A percentile compares a stretch with the other conserved stretches of the same genome.
phyloP scores from a whole-genome alignment of 2,113 vertebrate genomes.

The Cryptotis parvus region DNA sequence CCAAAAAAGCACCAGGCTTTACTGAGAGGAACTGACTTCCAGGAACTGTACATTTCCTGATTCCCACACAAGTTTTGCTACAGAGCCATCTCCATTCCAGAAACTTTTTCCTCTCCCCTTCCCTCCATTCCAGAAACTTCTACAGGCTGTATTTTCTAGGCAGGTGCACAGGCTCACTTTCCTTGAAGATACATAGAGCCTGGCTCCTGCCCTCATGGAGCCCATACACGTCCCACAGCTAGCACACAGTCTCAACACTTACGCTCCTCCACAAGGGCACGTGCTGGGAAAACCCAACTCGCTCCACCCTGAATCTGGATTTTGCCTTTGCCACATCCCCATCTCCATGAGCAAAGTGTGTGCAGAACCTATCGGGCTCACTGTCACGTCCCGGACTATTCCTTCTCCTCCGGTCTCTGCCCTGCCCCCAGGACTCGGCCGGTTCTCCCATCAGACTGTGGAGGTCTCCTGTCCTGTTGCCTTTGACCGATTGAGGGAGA shows the following conservation, averaged over 20 bases:
- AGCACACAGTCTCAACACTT: too few species aligned
- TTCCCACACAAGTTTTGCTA: background rate
- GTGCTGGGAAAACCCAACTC: background rate
- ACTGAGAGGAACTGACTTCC: background rate
- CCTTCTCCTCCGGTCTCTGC: background rate
- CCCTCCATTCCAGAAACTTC: too few species aligned
- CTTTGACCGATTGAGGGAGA: too few species aligned
- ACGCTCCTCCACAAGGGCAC: too few species aligned
- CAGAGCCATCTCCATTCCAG: background rate
- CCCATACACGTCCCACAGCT: background rate
- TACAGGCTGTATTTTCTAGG: background rate
- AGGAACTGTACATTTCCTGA: background rate
- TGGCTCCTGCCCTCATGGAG: background rate
- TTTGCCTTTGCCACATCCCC: background rate
- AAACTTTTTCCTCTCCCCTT: too few species aligned
- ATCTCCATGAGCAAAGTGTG: fast-evolving
- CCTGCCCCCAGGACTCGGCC: background rate
- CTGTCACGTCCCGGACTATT: background rate
- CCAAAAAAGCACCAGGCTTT: background rate
- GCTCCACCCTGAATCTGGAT: too few species aligned
- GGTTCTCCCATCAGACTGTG: background rate
- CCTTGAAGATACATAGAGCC: background rate
- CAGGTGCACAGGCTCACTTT: background rate
- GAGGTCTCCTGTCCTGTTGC: too few species aligned
- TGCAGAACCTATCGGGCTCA: background rate